Evolutionary conservation across 2,888 invertebrate genomes (phyloP).

Genomic region (Agrochola lota): DNA sequence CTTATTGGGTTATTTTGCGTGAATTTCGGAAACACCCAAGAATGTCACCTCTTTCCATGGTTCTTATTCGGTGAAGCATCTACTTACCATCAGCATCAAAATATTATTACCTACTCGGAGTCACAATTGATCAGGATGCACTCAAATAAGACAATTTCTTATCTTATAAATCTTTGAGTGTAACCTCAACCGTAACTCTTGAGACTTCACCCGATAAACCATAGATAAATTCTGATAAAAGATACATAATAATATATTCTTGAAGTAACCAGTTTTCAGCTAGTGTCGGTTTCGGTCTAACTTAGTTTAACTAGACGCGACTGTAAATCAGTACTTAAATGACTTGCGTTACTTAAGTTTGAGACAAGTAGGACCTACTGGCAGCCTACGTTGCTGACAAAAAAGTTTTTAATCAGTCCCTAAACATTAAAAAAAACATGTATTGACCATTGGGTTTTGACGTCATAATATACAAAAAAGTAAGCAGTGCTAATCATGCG

Average conservation of each 20-base stretch:
- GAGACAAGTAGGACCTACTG: not conserved
- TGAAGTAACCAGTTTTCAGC: not conserved
- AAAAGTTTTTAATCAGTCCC: not conserved
- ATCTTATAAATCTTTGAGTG: conserved; percentile 24
- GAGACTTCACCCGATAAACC: conserved; percentile 20
- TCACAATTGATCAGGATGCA: not conserved
- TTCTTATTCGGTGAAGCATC: too few relatives aligned
- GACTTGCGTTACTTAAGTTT: not conserved
- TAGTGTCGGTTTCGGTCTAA: not conserved
- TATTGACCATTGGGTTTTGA: conserved; percentile 40
- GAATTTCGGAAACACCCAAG: too few relatives aligned
- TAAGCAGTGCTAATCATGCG: conserved; percentile 70
- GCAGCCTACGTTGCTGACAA: not conserved
- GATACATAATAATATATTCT: not conserved
- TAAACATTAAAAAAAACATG: not conserved
- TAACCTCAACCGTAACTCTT: conserved; percentile 16
- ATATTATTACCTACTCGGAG: too few relatives aligned
- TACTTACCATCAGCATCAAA: not conserved
- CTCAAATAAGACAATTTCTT: conserved; percentile 1
- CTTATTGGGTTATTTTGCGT: too few relatives aligned
- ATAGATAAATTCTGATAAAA: conserved; percentile 30
- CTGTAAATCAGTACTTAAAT: not conserved
- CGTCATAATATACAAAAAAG: conserved; percentile 69
- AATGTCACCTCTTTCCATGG: too few relatives aligned
- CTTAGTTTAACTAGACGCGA: not conserved